These are phyloP conservation scores for Raja brachyura DNA, from an alignment of 2,113 vertebrate species.

Conservation along the genomic window DNA sequence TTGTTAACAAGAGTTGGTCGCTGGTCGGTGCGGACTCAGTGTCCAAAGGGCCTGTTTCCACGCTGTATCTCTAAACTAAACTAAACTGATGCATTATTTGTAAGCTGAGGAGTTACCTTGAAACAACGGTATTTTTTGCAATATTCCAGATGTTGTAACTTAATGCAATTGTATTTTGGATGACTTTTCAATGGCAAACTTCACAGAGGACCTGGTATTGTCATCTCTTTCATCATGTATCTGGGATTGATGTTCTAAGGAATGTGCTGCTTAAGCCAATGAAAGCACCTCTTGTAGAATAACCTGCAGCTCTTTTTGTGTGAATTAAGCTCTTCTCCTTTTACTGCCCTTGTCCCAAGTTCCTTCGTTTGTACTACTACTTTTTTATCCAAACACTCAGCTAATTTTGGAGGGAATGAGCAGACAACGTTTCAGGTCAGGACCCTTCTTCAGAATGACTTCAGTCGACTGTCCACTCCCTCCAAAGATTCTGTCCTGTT, in stretches of 20 bases:
- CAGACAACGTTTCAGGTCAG: too few relatives aligned
- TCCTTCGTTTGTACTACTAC: not conserved
- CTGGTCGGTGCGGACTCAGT: too few relatives aligned
- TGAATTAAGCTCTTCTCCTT: not conserved
- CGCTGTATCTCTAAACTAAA: too few relatives aligned
- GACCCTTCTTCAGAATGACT: too few relatives aligned
- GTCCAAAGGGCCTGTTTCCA: too few relatives aligned
- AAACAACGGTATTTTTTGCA: not conserved
- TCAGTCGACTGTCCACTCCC: too few relatives aligned
- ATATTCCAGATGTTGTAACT: not conserved
- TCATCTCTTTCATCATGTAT: too few relatives aligned
- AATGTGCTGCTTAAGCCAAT: not conserved
- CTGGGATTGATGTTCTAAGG: not conserved
- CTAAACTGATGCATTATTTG: not conserved
- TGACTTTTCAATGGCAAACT: not conserved
- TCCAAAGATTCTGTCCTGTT: too few relatives aligned
- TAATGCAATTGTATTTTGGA: not conserved
- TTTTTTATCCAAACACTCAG: not conserved
- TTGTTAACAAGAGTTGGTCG: not conserved
- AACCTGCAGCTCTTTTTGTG: not conserved
- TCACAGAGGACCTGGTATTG: not conserved
- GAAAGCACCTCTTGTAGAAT: not conserved
- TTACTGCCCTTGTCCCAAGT: not conserved
- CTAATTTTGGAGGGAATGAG: not conserved
- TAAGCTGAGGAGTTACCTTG: not conserved